Evolutionary conservation across 2,888 invertebrate species (phyloP).

Genomic region (Eurytoma adleriae): DNA sequence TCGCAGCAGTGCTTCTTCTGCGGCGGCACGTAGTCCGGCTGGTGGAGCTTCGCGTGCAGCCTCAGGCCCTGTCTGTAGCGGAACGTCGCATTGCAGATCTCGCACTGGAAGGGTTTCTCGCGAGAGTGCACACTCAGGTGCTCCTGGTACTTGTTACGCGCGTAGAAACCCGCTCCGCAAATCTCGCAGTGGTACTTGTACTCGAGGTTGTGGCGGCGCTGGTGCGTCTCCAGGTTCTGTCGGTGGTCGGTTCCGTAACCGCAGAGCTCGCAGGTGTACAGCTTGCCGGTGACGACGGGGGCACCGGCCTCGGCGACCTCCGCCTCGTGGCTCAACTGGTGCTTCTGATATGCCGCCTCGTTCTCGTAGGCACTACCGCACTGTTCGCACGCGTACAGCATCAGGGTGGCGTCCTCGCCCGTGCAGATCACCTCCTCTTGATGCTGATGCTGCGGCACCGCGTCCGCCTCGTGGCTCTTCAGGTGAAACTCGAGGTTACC

Average conservation of each 20-base stretch:
- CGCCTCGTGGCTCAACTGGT: conserved; percentile 56
- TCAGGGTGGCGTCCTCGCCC: conserved; percentile 47
- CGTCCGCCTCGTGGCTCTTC: conserved; percentile 60
- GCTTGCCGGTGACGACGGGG: conserved; percentile 60
- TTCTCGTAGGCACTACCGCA: conserved; percentile 61
- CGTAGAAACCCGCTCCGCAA: conserved; percentile 70
- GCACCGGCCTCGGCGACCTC: conserved; percentile 58
- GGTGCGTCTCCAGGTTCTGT: conserved; percentile 67
- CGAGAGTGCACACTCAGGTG: conserved; percentile 67
- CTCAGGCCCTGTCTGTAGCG: conserved; percentile 73
- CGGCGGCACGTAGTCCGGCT: conserved; percentile 74
- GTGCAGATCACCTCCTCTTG: conserved; percentile 11
- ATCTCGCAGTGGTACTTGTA: conserved; percentile 72
- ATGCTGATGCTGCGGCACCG: conserved; percentile 8
- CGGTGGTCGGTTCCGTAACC: conserved; percentile 68
- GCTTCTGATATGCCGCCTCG: conserved; percentile 60
- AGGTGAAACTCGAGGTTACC: conserved; percentile 60
- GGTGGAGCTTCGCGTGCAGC: conserved; percentile 73
- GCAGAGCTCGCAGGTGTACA: conserved; percentile 67
- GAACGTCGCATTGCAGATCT: conserved; percentile 73
- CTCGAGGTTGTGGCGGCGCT: conserved; percentile 68
- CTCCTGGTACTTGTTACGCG: conserved; percentile 68
- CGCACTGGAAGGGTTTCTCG: conserved; percentile 73
- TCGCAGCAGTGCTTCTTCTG: conserved; percentile 74
- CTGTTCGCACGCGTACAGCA: conserved; percentile 62